Evolutionary conservation across 2,113 vertebrate genomes (phyloP).

Genomic region (Halichoerus grypus): DNA sequence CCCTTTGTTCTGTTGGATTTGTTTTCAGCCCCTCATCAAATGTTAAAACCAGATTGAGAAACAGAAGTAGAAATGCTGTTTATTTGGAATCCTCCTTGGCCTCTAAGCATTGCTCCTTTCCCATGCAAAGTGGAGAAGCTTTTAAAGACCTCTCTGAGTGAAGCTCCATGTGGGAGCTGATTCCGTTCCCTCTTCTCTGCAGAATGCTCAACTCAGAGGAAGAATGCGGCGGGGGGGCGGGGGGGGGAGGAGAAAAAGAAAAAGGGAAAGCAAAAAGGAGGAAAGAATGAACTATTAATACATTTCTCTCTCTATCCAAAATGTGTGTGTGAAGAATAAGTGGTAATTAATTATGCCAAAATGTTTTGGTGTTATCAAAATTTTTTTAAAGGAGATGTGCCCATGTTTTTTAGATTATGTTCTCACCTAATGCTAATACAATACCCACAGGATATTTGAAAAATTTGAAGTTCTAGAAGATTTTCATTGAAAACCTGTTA

Average conservation of each 20-base stretch:
- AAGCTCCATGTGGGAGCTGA: not conserved
- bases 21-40: not conserved
- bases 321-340: constrained; percentile 19
- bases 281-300: not conserved
- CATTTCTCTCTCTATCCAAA: not conserved
- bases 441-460: not conserved
- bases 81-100: constrained; percentile 35
- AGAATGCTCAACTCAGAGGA: not conserved
- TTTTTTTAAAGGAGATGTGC: not conserved
- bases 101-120: constrained; percentile 16
- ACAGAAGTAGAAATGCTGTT: not conserved
- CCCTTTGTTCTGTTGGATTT: not conserved
- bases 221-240: not conserved
- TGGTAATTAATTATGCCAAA: not conserved
- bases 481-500: constrained; percentile 32
- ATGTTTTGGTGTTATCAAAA: not conserved
- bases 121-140: not conserved
- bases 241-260: not conserved
- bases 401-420: not conserved
- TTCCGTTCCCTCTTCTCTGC: not conserved
- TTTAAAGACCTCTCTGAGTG: not conserved
- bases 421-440: not conserved
- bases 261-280: not conserved
- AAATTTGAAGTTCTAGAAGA: not conserved
- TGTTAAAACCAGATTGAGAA: constrained; percentile 35